Conservation (phyloP, 2,797 vertebrate genomes). For the Eurystomus glaucurus region DNA sequence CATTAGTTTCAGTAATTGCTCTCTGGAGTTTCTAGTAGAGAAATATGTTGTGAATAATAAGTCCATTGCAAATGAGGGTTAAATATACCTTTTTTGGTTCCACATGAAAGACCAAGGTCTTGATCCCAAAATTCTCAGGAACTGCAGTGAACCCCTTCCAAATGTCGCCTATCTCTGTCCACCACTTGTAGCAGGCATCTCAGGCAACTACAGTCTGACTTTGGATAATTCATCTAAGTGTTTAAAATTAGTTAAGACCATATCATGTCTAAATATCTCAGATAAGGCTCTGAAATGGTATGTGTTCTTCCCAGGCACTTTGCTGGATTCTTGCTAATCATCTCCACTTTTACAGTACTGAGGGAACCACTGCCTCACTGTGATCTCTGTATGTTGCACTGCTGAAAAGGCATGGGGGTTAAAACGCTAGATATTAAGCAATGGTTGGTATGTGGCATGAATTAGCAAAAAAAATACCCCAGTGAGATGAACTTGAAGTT, state of each 20-base stretch:
- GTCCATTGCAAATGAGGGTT: accelerated
- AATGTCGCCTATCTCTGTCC: accelerated
- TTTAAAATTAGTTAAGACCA: neutral
- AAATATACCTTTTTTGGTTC: neutral
- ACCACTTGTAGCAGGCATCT: neutral
- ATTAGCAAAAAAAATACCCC: slow-evolving; percentile 10
- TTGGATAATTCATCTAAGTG: neutral
- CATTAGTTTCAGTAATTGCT: neutral
- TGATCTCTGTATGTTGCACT: neutral
- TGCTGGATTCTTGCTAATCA: neutral
- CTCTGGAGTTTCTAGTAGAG: neutral
- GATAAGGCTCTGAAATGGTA: neutral
- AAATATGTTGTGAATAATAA: neutral
- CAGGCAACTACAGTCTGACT: neutral
- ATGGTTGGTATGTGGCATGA: slow-evolving; percentile 8
- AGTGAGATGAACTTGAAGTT: slow-evolving; percentile 63
- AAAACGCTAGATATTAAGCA: slow-evolving; percentile 29
- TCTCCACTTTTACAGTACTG: neutral
- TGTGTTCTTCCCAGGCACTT: neutral
- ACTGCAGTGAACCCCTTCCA: neutral
- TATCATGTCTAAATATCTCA: neutral
- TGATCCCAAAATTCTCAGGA: neutral
- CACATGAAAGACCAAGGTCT: neutral
- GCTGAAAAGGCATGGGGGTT: slow-evolving; percentile 21
- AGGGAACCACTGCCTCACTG: neutral